Evolutionary conservation across 2,888 invertebrate species (phyloP), one percentile per base, ranked within the genome.

Genomic region (Actias luna): DNA sequence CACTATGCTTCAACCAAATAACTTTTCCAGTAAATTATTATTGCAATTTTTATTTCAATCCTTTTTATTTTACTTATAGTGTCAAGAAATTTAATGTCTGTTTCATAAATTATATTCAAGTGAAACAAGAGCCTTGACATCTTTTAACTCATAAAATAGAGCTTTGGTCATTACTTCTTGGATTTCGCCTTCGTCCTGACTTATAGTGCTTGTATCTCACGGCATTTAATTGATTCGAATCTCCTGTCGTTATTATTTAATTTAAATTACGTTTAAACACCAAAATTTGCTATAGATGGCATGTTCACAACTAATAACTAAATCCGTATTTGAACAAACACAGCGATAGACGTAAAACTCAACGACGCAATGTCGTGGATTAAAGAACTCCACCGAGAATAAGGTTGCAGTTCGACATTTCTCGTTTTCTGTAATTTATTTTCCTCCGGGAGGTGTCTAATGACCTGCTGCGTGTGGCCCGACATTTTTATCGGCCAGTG

Each of bases 361-460:
- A 61, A 67, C 66, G 46, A 50, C 25, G 25, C 3, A 25, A 12
- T 50, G 4, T 25, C 25, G 57, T 67, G 69, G 70, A 78, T 70
- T 76, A 71, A 75, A 74, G 70, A 72, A 75, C 70, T 69, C 69
- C 70, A 71, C 73, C 69, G 75, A 79, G 80, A 82, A 86, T 85
- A 82, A 83, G 86, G 84, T 82, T 80, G 82, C 80, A 76, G 83
- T 80, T 81, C 82, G 82, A 87, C 88, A 87, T 88, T 88, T 88
- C 90, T 91, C 88, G 89, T 92, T 89, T 88, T 83, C 82, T 89
- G 90, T 89, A 89, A 91, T 92, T 92, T 92, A 92, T 92, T 90
- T 91, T 89, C 82, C 84, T 84, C 76, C 73, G 83, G 84, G 86
- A 90, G 90, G 92, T 91, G 92, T 92, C 91, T 91, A 92, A 92